Evolutionary conservation across 1,140 invertebrate species (phyloP).

Genomic region (Zaprionus gabonicus): DNA sequence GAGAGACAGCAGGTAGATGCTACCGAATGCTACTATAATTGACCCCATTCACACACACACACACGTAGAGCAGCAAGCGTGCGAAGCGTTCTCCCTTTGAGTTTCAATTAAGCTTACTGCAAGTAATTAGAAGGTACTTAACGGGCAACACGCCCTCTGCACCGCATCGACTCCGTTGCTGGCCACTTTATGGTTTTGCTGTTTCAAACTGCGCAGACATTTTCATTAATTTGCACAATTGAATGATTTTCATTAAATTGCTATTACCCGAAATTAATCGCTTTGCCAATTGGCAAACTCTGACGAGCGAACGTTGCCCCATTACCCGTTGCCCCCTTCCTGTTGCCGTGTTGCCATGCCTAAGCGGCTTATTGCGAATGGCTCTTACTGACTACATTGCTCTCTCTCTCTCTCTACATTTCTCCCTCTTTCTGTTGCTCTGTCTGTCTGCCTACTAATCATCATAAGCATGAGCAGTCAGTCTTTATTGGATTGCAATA

Average conservation of each 20-base stretch:
- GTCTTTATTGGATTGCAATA: constrained; percentile 9
- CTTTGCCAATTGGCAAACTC: constrained; percentile 51
- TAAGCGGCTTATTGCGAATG: constrained; percentile 43
- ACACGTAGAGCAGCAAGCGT: not conserved
- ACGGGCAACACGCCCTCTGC: constrained; percentile 15
- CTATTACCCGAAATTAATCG: constrained; percentile 74
- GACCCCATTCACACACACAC: too few species aligned
- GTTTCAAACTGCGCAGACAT: constrained; percentile 53
- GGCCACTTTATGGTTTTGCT: constrained; percentile 41
- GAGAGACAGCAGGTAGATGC: not conserved
- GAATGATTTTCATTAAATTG: constrained; percentile 78
- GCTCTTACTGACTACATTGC: not conserved
- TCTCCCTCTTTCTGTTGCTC: not conserved
- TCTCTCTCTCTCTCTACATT: not conserved
- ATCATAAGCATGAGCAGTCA: not conserved
- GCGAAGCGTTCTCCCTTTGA: not conserved
- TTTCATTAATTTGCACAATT: constrained; percentile 77
- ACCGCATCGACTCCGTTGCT: not conserved
- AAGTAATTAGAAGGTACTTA: constrained; percentile 45
- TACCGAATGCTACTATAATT: not conserved
- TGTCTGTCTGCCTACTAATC: not conserved
- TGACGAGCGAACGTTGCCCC: constrained; percentile 10
- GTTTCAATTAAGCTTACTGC: constrained; percentile 38
- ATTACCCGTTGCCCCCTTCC: not conserved
- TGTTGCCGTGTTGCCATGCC: not conserved